These are phyloP conservation scores for Amphipoea oculea DNA, from an alignment of 2,888 invertebrate genomes.

Conservation along the genomic window DNA sequence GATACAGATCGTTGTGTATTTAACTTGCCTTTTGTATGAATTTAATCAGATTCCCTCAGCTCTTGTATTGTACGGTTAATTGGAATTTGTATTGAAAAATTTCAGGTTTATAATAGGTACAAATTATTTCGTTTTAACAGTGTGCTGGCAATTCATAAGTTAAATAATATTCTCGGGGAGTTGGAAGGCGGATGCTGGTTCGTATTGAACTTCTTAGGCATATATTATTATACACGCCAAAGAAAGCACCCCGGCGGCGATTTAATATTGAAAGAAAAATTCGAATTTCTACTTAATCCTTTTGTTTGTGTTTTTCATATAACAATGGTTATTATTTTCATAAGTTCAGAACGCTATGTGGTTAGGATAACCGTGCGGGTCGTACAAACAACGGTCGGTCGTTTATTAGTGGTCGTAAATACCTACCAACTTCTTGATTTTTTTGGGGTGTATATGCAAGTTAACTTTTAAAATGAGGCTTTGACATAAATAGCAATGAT, in stretches of 20 bases:
- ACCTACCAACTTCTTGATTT: too few species aligned
- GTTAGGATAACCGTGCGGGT: not conserved
- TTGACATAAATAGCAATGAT: too few species aligned
- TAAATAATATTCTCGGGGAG: conserved; percentile 21
- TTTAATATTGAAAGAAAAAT: not conserved
- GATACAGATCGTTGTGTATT: conserved; percentile 82
- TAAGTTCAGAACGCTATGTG: not conserved
- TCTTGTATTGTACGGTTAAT: conserved; percentile 78
- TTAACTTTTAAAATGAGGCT: too few species aligned
- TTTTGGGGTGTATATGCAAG: too few species aligned
- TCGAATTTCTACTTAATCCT: not conserved
- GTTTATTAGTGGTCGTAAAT: too few species aligned
- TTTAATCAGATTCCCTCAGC: conserved; percentile 84
- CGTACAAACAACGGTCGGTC: too few species aligned
- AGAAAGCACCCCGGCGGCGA: not conserved
- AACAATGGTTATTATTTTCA: not conserved
- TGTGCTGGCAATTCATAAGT: conserved; percentile 26
- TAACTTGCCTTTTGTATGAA: conserved; percentile 85
- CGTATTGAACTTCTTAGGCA: conserved; percentile 20
- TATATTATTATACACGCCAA: not conserved
- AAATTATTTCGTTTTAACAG: conserved; percentile 46
- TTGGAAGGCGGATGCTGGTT: not conserved
- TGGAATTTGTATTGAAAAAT: conserved; percentile 78
- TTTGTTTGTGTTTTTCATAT: not conserved
- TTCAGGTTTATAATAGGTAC: conserved; percentile 47